These are phyloP conservation scores for Cantharis rufa DNA, from an alignment of 2,888 invertebrate species.

Conservation along the genomic window DNA sequence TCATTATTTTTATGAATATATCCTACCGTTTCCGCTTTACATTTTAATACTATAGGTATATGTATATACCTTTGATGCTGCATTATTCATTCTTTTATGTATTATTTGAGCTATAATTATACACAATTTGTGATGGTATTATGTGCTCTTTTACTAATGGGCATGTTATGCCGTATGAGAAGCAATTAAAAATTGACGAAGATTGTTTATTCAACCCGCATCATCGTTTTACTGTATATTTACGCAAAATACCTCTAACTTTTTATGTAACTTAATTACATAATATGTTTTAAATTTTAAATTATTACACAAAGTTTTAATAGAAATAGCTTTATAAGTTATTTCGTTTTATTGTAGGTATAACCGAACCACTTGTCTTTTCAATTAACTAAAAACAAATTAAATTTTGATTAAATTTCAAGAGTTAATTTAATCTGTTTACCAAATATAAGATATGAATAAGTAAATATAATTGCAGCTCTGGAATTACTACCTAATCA, in stretches of 20 bases:
- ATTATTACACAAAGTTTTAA: not conserved
- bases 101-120: constrained; percentile 31
- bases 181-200: constrained; percentile 28
- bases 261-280: constrained; percentile 1
- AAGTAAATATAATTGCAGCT: not conserved
- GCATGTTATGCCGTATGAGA: constrained; percentile 25
- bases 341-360: not conserved
- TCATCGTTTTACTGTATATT: constrained; percentile 8
- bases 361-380: not conserved
- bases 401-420: not conserved
- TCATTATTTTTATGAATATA: constrained; percentile 31
- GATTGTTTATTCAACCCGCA: constrained; percentile 21
- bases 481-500: not conserved
- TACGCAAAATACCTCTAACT: constrained; percentile 14
- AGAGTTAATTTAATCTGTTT: not conserved
- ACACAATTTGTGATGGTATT: constrained; percentile 31
- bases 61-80: constrained; percentile 25
- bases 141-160: constrained; percentile 30
- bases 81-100: constrained; percentile 30
- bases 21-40: constrained; percentile 28
- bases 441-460: not conserved
- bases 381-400: not conserved
- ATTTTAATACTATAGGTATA: constrained; percentile 5
- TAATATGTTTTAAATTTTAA: not conserved
- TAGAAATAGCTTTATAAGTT: not conserved